Evolutionary conservation across 2,113 vertebrate species (phyloP).

Genomic region (Craseonycteris thonglongyai): DNA sequence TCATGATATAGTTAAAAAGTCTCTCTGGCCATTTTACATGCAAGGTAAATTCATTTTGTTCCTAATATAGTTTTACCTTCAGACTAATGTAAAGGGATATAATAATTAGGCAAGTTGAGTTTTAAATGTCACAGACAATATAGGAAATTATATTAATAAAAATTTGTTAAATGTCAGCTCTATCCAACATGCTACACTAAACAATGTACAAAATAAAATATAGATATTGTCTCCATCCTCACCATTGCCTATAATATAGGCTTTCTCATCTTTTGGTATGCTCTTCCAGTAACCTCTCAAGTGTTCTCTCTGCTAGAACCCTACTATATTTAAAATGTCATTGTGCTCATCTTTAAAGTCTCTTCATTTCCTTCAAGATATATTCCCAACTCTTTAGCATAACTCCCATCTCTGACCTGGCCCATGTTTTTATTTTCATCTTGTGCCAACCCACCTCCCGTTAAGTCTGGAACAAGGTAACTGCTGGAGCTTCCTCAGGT

Average conservation of each 20-base stretch:
- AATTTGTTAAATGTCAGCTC: not conserved
- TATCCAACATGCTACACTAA: not conserved
- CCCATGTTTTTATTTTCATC: not conserved
- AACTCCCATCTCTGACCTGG: not conserved
- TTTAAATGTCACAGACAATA: not conserved
- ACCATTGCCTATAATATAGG: not conserved
- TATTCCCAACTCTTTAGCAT: not conserved
- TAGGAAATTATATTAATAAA: not conserved
- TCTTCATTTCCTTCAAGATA: not conserved
- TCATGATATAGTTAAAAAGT: not conserved
- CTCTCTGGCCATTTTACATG: not conserved
- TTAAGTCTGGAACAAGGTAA: not conserved
- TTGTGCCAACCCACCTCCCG: not conserved
- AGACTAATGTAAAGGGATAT: not conserved
- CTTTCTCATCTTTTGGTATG: not conserved
- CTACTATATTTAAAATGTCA: not conserved
- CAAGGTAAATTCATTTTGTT: conserved; percentile 1
- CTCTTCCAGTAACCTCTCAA: not conserved
- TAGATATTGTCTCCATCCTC: not conserved
- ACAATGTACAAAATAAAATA: not conserved
- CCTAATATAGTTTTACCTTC: not conserved
- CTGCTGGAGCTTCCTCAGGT: not conserved
- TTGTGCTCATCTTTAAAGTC: not conserved
- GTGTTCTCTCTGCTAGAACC: not conserved
- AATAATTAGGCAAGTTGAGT: not conserved